Conservation (phyloP, 2,113 vertebrate genomes). For the Terrapene triunguis region DNA sequence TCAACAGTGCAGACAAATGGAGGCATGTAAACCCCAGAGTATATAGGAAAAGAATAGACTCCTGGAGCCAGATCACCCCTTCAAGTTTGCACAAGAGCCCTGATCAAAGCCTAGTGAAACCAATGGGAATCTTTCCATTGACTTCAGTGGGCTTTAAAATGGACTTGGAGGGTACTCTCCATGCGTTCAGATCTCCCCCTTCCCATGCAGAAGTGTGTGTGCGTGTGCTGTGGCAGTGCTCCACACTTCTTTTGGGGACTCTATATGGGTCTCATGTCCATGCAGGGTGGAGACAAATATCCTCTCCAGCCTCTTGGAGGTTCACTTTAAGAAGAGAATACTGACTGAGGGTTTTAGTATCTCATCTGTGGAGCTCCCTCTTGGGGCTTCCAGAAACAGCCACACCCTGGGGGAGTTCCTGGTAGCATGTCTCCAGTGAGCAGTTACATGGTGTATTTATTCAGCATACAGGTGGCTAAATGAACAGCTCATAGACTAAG, state of each 20-base stretch:
- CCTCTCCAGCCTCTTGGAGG: not conserved
- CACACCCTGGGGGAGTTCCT: not conserved
- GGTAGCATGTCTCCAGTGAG: not conserved
- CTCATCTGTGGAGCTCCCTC: not conserved
- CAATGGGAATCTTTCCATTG: not conserved
- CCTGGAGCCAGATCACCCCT: not conserved
- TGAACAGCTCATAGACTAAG: not conserved
- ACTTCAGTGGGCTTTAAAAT: not conserved
- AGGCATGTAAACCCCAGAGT: too few relatives aligned
- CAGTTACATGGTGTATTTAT: not conserved
- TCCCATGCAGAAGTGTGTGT: not conserved
- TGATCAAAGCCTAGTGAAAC: not conserved
- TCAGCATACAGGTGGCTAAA: not conserved
- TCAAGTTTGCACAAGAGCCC: rapidly evolving
- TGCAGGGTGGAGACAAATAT: not conserved
- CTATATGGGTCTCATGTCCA: not conserved
- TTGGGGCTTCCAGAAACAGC: not conserved
- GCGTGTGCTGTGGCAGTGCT: too few relatives aligned
- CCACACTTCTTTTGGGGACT: not conserved
- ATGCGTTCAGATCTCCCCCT: not conserved
- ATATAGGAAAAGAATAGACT: too few relatives aligned
- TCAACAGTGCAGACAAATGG: too few relatives aligned
- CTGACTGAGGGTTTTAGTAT: not conserved
- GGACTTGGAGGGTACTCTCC: not conserved
- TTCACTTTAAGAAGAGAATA: not conserved